Conservation (phyloP, 2,113 vertebrate genomes). For the Pitta sordida region DNA sequence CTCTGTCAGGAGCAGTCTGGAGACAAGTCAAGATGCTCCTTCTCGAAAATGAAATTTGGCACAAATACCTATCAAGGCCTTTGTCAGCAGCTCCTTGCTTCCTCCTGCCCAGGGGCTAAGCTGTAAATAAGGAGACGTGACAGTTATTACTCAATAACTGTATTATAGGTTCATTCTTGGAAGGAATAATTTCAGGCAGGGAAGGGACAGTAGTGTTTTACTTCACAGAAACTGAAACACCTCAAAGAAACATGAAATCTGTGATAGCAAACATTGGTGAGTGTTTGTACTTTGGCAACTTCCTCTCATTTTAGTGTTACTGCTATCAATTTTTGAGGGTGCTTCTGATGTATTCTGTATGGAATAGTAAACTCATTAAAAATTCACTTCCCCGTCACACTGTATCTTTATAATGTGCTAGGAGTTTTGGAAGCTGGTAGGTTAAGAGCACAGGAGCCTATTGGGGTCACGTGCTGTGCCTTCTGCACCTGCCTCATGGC, state of each 20-base stretch:
- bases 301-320: background rate
- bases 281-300: background rate
- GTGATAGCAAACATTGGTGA: background rate
- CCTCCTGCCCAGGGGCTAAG: background rate
- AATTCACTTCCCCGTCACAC: background rate
- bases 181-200: background rate
- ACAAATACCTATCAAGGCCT: background rate
- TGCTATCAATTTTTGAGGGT: background rate
- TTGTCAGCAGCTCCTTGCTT: background rate
- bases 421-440: background rate
- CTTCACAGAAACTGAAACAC: background rate
- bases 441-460: rapidly evolving
- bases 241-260: background rate
- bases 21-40: background rate
- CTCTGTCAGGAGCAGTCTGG: rapidly evolving
- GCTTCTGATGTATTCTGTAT: background rate
- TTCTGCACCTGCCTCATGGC: rapidly evolving
- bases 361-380: background rate
- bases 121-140: background rate
- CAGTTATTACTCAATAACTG: constrained; percentile 16
- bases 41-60: background rate
- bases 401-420: background rate
- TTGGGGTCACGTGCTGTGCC: rapidly evolving
- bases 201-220: background rate
- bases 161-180: background rate